Evolutionary conservation across 2,888 invertebrate genomes (phyloP).

Genomic region (Diarsia mendica): DNA sequence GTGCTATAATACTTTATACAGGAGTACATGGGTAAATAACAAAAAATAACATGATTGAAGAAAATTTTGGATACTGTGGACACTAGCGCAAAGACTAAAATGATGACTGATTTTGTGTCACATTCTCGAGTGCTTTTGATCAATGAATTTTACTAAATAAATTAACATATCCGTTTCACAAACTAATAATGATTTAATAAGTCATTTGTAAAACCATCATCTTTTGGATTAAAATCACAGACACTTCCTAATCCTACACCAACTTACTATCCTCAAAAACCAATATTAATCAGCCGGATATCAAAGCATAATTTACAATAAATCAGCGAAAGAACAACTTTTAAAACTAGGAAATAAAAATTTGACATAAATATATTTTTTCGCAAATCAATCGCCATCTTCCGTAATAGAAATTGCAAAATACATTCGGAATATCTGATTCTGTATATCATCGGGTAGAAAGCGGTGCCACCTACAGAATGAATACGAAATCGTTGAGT

Average conservation of each 20-base stretch:
- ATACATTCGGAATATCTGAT: conserved; percentile 62
- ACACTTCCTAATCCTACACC: not conserved
- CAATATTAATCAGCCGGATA: not conserved
- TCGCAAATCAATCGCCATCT: conserved; percentile 21
- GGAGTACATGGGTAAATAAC: not conserved
- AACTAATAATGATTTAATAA: not conserved
- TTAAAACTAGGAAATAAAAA: conserved; percentile 25
- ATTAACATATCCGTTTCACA: not conserved
- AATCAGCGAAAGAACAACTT: conserved; percentile 36
- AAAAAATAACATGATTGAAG: not conserved
- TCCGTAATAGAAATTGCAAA: conserved; percentile 70
- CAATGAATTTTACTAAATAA: not conserved
- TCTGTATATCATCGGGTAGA: conserved; percentile 71
- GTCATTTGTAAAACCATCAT: not conserved
- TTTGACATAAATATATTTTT: conserved; percentile 3
- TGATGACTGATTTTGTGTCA: not conserved
- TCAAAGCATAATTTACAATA: conserved; percentile 5
- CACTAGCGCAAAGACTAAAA: not conserved
- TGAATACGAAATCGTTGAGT: conserved; percentile 76
- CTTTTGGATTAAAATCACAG: not conserved
- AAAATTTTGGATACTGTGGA: not conserved
- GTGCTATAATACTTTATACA: not conserved
- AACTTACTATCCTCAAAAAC: not conserved
- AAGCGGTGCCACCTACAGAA: conserved; percentile 69
- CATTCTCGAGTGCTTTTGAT: not conserved